phyloP scores from a whole-genome alignment of 2,797 vertebrate genomes.

The Synaphobranchus kaupii region DNA sequence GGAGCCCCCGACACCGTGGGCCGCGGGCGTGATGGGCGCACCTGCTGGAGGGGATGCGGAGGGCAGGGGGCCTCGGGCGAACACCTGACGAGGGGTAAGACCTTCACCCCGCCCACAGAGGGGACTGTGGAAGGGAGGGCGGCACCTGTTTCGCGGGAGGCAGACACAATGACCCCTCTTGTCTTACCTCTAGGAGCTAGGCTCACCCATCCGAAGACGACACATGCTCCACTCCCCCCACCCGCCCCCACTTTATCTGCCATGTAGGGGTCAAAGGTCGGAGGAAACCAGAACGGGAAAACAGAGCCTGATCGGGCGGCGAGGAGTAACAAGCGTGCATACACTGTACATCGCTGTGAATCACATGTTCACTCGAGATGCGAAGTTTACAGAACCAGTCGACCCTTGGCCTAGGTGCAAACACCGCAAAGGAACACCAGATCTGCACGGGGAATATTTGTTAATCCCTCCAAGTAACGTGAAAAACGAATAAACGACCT shows the following conservation, averaged over 20 bases:
- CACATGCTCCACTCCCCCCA: slow-evolving; percentile 37
- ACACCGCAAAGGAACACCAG: background rate
- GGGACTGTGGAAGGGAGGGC: slow-evolving; percentile 39
- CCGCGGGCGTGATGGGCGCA: slow-evolving; percentile 16
- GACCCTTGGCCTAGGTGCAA: slow-evolving; percentile 51
- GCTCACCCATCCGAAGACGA: slow-evolving; percentile 47
- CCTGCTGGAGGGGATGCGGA: slow-evolving; percentile 1
- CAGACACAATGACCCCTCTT: slow-evolving; percentile 60
- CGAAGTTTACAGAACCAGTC: slow-evolving; percentile 62
- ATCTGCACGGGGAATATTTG: background rate
- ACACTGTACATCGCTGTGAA: slow-evolving; percentile 57
- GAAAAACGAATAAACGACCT: slow-evolving; percentile 56
- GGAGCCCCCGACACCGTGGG: background rate
- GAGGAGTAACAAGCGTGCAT: slow-evolving; percentile 54
- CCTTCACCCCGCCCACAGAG: slow-evolving; percentile 49
- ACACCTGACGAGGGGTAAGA: slow-evolving; percentile 69
- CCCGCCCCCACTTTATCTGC: slow-evolving; percentile 58
- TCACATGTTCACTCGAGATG: slow-evolving; percentile 60
- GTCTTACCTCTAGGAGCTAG: slow-evolving; percentile 66
- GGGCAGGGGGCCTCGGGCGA: background rate
- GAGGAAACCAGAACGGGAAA: slow-evolving; percentile 56
- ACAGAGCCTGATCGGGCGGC: slow-evolving; percentile 57
- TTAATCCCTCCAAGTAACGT: slow-evolving; percentile 33
- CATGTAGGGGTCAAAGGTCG: slow-evolving; percentile 65
- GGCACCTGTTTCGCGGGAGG: slow-evolving; percentile 59